These are phyloP conservation scores for Pangasius krempfi DNA, from an alignment of 2,797 vertebrate genomes.

Conservation along the genomic window DNA sequence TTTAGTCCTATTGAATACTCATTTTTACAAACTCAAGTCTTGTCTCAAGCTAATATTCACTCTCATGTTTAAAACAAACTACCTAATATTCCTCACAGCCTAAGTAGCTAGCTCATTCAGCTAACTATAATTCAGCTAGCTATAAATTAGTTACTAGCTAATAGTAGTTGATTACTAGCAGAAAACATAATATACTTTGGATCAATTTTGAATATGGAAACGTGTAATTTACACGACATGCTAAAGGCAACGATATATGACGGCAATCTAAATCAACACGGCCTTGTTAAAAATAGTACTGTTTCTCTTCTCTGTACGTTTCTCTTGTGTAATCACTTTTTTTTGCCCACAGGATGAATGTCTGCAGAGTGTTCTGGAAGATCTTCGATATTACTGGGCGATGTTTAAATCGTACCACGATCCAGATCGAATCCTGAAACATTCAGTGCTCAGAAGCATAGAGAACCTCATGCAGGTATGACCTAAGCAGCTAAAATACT, in stretches of 20 bases:
- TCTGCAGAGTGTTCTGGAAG: constrained; percentile 64
- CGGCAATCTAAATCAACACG: background rate
- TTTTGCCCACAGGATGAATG: constrained; percentile 63
- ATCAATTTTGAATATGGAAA: background rate
- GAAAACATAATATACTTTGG: background rate
- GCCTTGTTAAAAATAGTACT: background rate
- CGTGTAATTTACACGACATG: too few relatives aligned
- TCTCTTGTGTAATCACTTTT: background rate
- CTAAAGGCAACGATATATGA: too few relatives aligned
- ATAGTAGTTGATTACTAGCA: background rate
- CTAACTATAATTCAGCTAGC: too few relatives aligned
- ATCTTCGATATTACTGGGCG: constrained; percentile 67
- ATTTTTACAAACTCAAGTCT: background rate
- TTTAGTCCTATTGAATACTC: background rate
- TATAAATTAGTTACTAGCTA: background rate
- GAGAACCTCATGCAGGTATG: constrained; percentile 68
- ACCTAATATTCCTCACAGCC: background rate
- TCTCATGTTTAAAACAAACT: background rate
- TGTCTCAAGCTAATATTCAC: background rate
- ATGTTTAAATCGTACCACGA: constrained; percentile 59
- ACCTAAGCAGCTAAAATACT: background rate
- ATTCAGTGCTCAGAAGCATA: constrained; percentile 60
- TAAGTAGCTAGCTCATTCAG: background rate
- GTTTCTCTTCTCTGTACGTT: background rate
- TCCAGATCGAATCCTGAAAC: constrained; percentile 40